Evolutionary conservation across 2,888 invertebrate genomes (phyloP), one percentile per base, ranked within the genome.

Genomic region (Balanococcus diminutus): DNA sequence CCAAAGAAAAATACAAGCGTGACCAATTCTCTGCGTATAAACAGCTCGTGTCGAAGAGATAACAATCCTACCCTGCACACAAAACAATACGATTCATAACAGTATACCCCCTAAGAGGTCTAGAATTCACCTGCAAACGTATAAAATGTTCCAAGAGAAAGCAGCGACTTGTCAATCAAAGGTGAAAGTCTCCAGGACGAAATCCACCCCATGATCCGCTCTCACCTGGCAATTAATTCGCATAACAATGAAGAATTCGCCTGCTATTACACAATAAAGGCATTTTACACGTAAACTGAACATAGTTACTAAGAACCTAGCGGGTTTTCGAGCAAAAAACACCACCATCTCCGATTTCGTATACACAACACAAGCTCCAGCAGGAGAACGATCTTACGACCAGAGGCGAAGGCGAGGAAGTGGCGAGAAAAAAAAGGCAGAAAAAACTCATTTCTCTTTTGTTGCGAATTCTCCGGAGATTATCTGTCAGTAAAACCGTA

Each of bases 401-500:
- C 2, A 0, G 2, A n/a, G 2, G 2, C 46, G 0, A 14, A 11
- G 56, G 8, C 22, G 51, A 31, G 19, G n/a, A 36, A 36, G 75
- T 1, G 11, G 22, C n/a, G 19, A 79, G 9, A 79, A 79, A 79
- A 79, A 79, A 75, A 72, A 72, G 72, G 16, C 46, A 32, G 31
- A 56, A 82, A 56, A 51, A 82, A 82, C 46, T 51, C 82, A 56
- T 82, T 82, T 82, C 56, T 82, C 82, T 51, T 82, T 82, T 82
- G 82, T 51, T 82, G 56, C 82, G 82, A 82, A 82, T 82, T 51
- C 82, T 82, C 82, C 51, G 56, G 82, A 82, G 82, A 82, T 82
- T 82, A 82, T 82, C 82, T 82, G 82, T 82, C 82, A 82, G 82
- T 82, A 51, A 51, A 82, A 56, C 82, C 82, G 82, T 82, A 51